Evolutionary conservation across 1,140 invertebrate genomes (phyloP).

Genomic region (Thaumetopoea pityocampa): DNA sequence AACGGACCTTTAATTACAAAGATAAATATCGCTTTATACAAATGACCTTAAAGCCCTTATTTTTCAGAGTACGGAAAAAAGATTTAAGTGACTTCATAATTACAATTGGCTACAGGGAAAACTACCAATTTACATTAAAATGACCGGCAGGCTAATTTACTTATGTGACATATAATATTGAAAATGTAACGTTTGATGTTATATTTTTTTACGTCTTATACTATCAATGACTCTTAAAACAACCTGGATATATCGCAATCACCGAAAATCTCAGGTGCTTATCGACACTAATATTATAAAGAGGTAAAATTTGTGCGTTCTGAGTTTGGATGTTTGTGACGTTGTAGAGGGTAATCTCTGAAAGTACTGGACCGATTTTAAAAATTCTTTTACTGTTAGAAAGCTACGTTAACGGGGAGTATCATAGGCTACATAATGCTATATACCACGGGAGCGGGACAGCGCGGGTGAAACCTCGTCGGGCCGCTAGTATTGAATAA

Average conservation of each 20-base stretch:
- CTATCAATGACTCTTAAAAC: conserved; percentile 1
- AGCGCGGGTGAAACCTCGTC: too few relatives aligned
- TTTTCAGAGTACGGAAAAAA: conserved; percentile 14
- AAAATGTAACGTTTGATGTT: background rate
- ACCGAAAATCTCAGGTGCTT: conserved; percentile 1
- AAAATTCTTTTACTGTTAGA: too few relatives aligned
- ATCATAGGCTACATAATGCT: too few relatives aligned
- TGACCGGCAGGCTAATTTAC: conserved; percentile 15
- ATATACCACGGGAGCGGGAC: too few relatives aligned
- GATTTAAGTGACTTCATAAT: conserved; percentile 20
- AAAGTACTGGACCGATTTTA: too few relatives aligned
- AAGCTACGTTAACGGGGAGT: too few relatives aligned
- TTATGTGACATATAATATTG: background rate
- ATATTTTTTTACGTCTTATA: background rate
- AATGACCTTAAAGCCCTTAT: conserved; percentile 4
- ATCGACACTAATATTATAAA: too few relatives aligned
- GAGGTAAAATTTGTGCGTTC: too few relatives aligned
- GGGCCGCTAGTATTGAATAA: too few relatives aligned
- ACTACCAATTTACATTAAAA: conserved; percentile 16
- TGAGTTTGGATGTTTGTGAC: too few relatives aligned
- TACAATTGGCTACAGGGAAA: conserved; percentile 21
- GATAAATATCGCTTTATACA: conserved; percentile 21
- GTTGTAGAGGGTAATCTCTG: too few relatives aligned
- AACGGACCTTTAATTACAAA: conserved; percentile 15
- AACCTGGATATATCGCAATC: conserved; percentile 4